Evolutionary conservation across 2,113 vertebrate genomes (phyloP), one percentile per base, ranked within the genome.

Genomic region (Pluvialis apricaria): DNA sequence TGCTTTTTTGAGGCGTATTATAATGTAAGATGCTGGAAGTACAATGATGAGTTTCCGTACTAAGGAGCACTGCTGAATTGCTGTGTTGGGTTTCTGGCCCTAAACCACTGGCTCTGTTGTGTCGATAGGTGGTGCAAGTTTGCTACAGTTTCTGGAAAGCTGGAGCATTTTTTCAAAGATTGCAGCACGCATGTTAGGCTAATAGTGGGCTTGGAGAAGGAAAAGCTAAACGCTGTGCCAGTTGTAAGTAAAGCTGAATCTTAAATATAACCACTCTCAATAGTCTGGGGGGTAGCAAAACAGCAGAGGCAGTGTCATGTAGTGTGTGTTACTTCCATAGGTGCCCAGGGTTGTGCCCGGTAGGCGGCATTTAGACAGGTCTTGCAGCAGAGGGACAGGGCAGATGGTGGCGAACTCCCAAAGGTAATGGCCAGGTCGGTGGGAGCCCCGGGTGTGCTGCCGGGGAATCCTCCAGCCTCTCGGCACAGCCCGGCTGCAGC

Each of bases 71-170:
- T 15, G 47, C 6, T 3, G 49, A 47, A 5, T 5, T 4, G 55
- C 86, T 26, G 17, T 25, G 22, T 25, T 2, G 2, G 24, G 34
- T 21, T 44, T 29, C 83, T 29, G 76, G 71, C 85, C 68, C 71
- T 42, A 20, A 36, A 76, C 54, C 34, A 34, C 8, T 6, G 8
- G 44, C 84, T 85, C 21, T 17, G 13, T 34, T 4, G 1, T 52
- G 85, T 91, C 93, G 38, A 58, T 96, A 95, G 93, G 71, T 95
- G 94, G 92, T 96, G 93, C 92, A 93, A 88, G 94, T 83, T 86
- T 75, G 92, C 96, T 60, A 1, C 38, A 2, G 42, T 71, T 90
- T 28, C 64, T 83, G 85, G 54, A 49, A 60, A 55, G 38, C 71
- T 24, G 62, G 51, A 91, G 49, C 28, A 2, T 54, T 60, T 84